Base-by-base conservation (phyloP, 2,797 vertebrate genomes). In the Leptoclinus maculatus region DNA sequence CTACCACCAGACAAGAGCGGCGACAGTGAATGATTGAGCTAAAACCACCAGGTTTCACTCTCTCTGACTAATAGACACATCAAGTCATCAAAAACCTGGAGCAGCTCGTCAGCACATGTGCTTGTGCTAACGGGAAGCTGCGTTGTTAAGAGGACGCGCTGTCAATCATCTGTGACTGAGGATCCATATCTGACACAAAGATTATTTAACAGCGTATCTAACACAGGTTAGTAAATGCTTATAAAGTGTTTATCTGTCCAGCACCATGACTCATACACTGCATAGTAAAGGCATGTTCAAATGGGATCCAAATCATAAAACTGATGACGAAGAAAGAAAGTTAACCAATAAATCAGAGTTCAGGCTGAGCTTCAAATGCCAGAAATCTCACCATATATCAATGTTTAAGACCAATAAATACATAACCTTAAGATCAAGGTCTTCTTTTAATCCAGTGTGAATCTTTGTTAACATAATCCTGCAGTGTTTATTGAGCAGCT, bases 21-120 rank as follows among this genome's bases (percentile, higher is more conserved):
- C 56, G 29, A 21, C 5, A 34, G 56, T 12, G 57, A 21, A 21
- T 11, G 57, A 36, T 21, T 32, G 32, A 10, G 2, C 56, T 57
- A 27, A 56, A 29, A 29, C 29, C 51, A 49, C 13, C 5, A 16
- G 53, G n/a, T 60, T 66, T 56, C 36, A 56, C 51, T 38, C 51
- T 9, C 38, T 36, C 19, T 54, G 75, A 81, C 41, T 72, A 83
- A 85, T 57, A 16, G 53, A 66, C 29, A 45, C 64, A 66, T 70
- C 38, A 47, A 78, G 1, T 41, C 7, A 78, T 68, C 75, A 81
- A 74, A 70, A 59, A 38, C 58, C 41, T 23, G 70, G 49, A 57
- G 27, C 43, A 60, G 9, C 36, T 63, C 27, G 38, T 72, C 53
- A 71, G 8, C 19, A 27, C 19, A 62, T 59, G 12, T 21, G 16